phyloP scores from a whole-genome alignment of 2,113 vertebrate genomes.

The Grammomys dolichurus region DNA sequence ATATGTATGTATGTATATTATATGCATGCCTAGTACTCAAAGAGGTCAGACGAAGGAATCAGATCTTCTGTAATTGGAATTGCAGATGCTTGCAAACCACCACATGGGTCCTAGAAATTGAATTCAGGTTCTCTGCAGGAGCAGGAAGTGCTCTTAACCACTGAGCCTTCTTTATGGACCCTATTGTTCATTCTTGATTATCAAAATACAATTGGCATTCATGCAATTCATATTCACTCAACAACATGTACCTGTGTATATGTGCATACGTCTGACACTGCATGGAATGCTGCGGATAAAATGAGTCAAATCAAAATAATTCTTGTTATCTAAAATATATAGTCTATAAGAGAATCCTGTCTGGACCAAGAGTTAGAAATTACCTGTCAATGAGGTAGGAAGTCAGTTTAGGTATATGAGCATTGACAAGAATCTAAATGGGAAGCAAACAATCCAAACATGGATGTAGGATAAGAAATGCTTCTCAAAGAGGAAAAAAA shows the following conservation, averaged over 20 bases:
- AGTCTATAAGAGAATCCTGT: neutral
- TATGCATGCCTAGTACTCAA: neutral
- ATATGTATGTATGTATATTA: too few species aligned
- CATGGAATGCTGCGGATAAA: neutral
- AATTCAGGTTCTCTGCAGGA: neutral
- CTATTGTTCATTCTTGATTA: conserved; percentile 5
- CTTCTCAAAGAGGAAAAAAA: neutral
- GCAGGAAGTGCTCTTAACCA: neutral
- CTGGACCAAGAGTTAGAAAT: neutral
- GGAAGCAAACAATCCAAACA: neutral
- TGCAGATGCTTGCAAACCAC: neutral
- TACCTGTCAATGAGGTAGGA: neutral
- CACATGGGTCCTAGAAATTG: neutral
- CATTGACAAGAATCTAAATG: neutral
- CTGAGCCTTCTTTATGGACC: neutral
- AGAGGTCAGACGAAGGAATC: neutral
- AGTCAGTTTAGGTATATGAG: neutral
- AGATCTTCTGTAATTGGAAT: neutral
- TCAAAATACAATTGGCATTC: conserved; percentile 6
- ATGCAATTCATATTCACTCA: conserved; percentile 18
- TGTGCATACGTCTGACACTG: neutral
- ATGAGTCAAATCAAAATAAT: conserved; percentile 2
- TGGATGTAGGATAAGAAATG: neutral
- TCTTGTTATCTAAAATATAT: neutral
- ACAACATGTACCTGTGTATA: neutral